phyloP scores from a whole-genome alignment of 2,888 invertebrate genomes.

The Acleris cristana region DNA sequence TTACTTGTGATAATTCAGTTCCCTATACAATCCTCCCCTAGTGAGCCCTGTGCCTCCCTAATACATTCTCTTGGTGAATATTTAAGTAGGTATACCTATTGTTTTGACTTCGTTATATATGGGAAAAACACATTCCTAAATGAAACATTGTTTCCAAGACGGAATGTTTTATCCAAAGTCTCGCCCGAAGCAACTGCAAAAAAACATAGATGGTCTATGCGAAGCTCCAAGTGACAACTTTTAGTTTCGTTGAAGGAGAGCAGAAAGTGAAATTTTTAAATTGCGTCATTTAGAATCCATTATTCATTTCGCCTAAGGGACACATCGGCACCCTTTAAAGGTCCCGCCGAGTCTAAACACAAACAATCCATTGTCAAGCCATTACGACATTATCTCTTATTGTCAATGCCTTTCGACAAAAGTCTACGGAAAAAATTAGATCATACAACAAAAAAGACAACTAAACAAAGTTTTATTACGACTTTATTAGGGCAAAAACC shows the following conservation, averaged over 20 bases:
- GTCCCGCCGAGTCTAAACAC: constrained; percentile 50
- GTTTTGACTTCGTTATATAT: too few relatives aligned
- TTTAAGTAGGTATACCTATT: too few relatives aligned
- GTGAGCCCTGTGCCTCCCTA: too few relatives aligned
- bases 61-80: too few relatives aligned
- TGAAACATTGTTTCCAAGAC: too few relatives aligned
- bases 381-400: constrained; percentile 66
- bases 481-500: constrained; percentile 78
- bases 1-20: too few relatives aligned
- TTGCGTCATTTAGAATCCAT: constrained; percentile 32
- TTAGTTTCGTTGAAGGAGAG: constrained; percentile 31
- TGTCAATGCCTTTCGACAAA: constrained; percentile 41
- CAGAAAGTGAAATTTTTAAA: constrained; percentile 41
- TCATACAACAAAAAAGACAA: constrained; percentile 59
- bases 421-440: constrained; percentile 58
- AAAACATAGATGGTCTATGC: neutral
- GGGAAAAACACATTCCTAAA: too few relatives aligned
- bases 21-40: too few relatives aligned
- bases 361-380: constrained; percentile 67
- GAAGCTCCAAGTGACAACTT: constrained; percentile 9
- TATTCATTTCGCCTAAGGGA: constrained; percentile 35
- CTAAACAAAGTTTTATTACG: constrained; percentile 54
- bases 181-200: neutral
- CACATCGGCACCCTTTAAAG: constrained; percentile 58
- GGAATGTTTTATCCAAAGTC: too few relatives aligned